phyloP scores from a whole-genome alignment of 2,113 vertebrate species.

The Cavia aperea region DNA sequence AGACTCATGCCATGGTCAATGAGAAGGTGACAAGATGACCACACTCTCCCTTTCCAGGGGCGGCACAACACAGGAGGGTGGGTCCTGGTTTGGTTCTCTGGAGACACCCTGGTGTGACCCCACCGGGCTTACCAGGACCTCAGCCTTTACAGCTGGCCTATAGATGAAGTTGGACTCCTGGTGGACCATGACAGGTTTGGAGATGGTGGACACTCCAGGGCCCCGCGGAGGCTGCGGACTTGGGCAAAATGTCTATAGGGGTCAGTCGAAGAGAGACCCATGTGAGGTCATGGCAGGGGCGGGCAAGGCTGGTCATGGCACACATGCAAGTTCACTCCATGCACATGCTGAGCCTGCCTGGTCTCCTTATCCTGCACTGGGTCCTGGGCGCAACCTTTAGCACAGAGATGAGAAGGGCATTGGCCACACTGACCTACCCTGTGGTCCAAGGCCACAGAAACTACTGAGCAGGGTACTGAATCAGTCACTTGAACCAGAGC shows the following conservation, averaged over 20 bases:
- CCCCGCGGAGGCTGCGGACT: conserved; percentile 89
- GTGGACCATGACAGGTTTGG: conserved; percentile 95
- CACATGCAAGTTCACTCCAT: conserved; percentile 48
- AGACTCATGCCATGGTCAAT: not conserved
- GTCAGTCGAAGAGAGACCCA: conserved; percentile 68
- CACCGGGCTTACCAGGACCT: conserved; percentile 86
- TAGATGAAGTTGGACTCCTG: conserved; percentile 83
- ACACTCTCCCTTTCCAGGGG: not conserved
- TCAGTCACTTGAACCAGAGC: not conserved
- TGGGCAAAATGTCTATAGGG: conserved; percentile 88
- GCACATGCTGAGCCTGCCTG: not conserved
- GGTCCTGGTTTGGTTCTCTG: not conserved
- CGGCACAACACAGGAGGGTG: not conserved
- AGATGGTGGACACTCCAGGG: conserved; percentile 85
- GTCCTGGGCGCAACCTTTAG: not conserved
- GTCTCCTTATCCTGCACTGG: not conserved
- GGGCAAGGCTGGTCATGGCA: not conserved
- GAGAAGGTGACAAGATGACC: not conserved
- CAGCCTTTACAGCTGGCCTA: conserved; percentile 84
- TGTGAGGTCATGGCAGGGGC: not conserved
- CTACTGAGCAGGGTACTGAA: not conserved
- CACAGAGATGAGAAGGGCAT: not conserved
- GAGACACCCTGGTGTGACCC: not conserved
- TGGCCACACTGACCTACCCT: not conserved
- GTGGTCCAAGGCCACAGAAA: not conserved